These are phyloP conservation scores for Trachelus iudaicus DNA, from an alignment of 2,888 invertebrate genomes.

Conservation along the genomic window DNA sequence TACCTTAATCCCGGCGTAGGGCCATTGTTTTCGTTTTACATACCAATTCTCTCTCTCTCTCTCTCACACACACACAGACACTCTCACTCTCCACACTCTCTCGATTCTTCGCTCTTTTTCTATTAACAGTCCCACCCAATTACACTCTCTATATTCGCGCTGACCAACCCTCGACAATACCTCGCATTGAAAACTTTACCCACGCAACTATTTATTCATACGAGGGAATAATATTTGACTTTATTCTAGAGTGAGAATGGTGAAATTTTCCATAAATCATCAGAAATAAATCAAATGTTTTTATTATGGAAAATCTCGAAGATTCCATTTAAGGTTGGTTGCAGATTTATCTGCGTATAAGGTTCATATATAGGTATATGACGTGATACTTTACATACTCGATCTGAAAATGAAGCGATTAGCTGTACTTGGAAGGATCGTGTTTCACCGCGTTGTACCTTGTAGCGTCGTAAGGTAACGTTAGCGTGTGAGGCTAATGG, in stretches of 20 bases:
- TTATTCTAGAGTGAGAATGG: constrained; percentile 31
- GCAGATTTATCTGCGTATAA: not conserved
- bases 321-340: not conserved
- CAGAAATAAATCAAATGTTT: not conserved
- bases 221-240: constrained; percentile 34
- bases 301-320: not conserved
- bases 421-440: not conserved
- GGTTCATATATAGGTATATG: not conserved
- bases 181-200: not conserved
- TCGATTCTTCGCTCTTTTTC: not conserved
- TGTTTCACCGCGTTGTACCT: not conserved
- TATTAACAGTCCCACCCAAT: not conserved
- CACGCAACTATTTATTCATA: constrained; percentile 46
- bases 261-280: not conserved
- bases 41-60: constrained; percentile 25
- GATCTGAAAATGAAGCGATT: not conserved
- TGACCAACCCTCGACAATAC: not conserved
- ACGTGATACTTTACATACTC: not conserved
- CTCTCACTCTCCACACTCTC: not conserved
- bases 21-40: constrained; percentile 49
- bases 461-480: not conserved
- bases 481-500: not conserved
- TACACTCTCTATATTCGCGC: not conserved
- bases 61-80: not conserved
- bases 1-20: constrained; percentile 30